Base-by-base conservation (phyloP, 2,113 vertebrate genomes). In the Plectropomus leopardus region DNA sequence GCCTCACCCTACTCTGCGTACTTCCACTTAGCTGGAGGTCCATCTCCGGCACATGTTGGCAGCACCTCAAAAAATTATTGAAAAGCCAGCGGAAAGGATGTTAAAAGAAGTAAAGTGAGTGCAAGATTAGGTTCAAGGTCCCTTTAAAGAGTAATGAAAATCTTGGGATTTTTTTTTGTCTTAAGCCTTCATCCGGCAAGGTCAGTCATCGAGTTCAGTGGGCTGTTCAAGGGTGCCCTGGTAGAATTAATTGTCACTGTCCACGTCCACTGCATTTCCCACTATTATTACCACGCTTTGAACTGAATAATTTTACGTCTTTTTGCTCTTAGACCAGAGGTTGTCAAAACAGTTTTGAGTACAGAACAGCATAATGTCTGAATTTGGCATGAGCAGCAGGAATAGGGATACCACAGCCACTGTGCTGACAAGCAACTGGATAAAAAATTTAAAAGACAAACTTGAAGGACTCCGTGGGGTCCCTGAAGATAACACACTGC, bases 391-490 rank as follows among this genome's bases (percentile, higher is more conserved):
- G 23, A 58, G 47, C 4, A 4, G 55, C 44, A 78, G 10, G 54
- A 72, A 84, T n/a, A 57, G 54, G 67, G 23, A 68, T 2, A 63
- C 42, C 57, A 59, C 63, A 47, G 72, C 51, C 47, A 54, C 19
- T 72, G 34, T 58, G 55, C 74, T 51, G 23, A 78, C 48, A 81
- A 76, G 53, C 40, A 83, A 75, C 59, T 48, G 3, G 42, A 79
- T 73, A 57, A 76, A 78, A 75, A 36, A 73, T 58, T 67, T n/a
- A 69, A 81, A 79, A 83, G 71, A 65, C 30, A 57, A 55, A 42
- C 47, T 36, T 53, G 40, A 65, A 58, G 19, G 34, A 36, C 51
- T 58, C 24, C 16, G 9, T 55, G 19, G 57, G 47, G 59, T 65
- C 67, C 82, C 53, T 67, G 21, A 21, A 68, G 57, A 80, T 32